Conservation (phyloP, 1,140 invertebrate genomes). For the Pseudomyrmex sp. region DNA sequence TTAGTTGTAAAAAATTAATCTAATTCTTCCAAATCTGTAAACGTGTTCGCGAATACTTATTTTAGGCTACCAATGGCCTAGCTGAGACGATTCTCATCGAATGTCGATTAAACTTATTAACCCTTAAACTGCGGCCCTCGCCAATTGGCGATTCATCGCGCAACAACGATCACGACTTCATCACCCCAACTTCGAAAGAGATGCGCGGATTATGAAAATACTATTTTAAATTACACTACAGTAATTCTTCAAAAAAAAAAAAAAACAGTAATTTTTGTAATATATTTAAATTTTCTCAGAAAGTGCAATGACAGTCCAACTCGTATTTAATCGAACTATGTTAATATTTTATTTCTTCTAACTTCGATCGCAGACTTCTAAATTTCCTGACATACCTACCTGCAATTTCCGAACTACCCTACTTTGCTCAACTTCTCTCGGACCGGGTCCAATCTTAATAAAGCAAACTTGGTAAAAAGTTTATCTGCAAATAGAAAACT, state of each 20-base stretch:
- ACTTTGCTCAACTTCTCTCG: slow-evolving; percentile 7
- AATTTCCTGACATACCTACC: slow-evolving; percentile 29
- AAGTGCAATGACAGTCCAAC: background rate
- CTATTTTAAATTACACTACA: background rate
- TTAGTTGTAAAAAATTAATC: background rate
- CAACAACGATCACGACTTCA: slow-evolving; percentile 9
- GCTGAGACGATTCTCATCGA: slow-evolving; percentile 41
- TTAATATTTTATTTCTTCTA: slow-evolving; percentile 10
- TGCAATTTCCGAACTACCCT: background rate
- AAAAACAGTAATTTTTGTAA: background rate
- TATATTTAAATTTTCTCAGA: background rate
- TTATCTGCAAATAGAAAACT: too few relatives aligned
- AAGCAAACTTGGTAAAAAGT: slow-evolving; percentile 19
- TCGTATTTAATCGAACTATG: background rate
- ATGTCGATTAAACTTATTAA: slow-evolving; percentile 53
- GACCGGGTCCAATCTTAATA: slow-evolving; percentile 26
- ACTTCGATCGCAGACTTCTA: background rate
- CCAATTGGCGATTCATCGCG: slow-evolving; percentile 43
- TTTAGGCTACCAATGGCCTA: slow-evolving; percentile 24
- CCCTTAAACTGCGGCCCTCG: slow-evolving; percentile 18
- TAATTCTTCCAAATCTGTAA: background rate
- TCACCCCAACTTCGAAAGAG: background rate
- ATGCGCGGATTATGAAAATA: slow-evolving; percentile 11
- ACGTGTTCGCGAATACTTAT: background rate
- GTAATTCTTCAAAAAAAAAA: too few relatives aligned